Evolutionary conservation across 2,797 vertebrate species (phyloP).

Genomic region (Takifugu ocellatus): DNA sequence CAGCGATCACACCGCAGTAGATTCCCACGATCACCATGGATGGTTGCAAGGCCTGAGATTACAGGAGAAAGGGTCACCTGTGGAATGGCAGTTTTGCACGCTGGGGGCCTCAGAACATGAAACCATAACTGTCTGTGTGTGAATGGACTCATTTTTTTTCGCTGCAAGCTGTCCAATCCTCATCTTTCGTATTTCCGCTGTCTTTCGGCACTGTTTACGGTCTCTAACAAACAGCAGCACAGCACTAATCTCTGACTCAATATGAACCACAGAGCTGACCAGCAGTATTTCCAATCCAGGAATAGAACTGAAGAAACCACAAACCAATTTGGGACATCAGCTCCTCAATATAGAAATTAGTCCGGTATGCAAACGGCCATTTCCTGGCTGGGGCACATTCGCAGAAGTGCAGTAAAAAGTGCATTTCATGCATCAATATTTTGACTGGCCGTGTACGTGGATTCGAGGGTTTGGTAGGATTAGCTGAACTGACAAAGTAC

Average conservation of each 20-base stretch:
- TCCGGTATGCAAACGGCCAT: constrained; percentile 16
- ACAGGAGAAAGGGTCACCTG: neutral
- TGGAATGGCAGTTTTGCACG: neutral
- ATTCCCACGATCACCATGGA: constrained; percentile 96
- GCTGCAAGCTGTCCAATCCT: constrained; percentile 17
- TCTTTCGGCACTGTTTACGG: constrained; percentile 24
- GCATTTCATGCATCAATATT: constrained; percentile 1
- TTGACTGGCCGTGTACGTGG: constrained; percentile 1
- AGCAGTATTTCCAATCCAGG: constrained; percentile 51
- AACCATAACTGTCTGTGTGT: no score
- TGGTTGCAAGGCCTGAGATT: constrained; percentile 88
- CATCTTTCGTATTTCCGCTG: constrained; percentile 13
- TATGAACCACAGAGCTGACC: constrained; percentile 57
- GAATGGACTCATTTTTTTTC: no score
- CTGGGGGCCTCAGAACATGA: no score
- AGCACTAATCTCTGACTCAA: constrained; percentile 44
- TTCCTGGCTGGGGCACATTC: constrained; percentile 17
- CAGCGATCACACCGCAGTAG: constrained; percentile 95
- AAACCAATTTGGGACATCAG: constrained; percentile 41
- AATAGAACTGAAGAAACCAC: constrained; percentile 63
- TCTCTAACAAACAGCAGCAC: constrained; percentile 22
- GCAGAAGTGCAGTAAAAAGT: neutral
- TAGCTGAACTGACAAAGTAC: neutral
- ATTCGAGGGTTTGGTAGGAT: neutral
- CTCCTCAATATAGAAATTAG: constrained; percentile 40